Percentiles rank a stretch among this genome's conserved stretches.
phyloP scores from a whole-genome alignment of 2,113 vertebrate genomes.

The Tetrax tetrax region DNA sequence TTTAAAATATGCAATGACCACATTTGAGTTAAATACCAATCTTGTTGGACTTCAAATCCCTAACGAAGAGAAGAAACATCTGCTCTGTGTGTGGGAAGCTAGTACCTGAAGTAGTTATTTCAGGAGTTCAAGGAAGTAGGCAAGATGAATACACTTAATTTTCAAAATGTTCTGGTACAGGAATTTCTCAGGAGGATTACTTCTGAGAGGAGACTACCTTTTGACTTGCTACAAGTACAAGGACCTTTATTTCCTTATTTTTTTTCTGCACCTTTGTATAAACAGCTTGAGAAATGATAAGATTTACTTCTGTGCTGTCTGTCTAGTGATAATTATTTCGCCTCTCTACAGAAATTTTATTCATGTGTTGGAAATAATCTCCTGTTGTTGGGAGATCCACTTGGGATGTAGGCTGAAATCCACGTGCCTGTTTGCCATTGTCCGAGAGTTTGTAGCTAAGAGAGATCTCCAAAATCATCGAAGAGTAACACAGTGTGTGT shows the following conservation, averaged over 20 bases:
- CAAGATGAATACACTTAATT: not conserved
- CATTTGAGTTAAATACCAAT: conserved; percentile 16
- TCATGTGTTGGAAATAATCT: not conserved
- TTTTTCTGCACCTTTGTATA: not conserved
- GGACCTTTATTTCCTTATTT: not conserved
- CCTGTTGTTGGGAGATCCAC: not conserved
- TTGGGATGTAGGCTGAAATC: not conserved
- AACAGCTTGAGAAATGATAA: not conserved
- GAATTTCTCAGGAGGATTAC: not conserved
- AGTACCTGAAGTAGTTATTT: not conserved
- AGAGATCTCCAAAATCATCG: not conserved
- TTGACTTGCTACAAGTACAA: not conserved
- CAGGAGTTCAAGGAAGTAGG: not conserved
- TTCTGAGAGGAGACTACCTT: not conserved
- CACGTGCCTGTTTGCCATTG: rapidly evolving
- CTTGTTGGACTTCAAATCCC: conserved; percentile 9
- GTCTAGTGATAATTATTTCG: not conserved
- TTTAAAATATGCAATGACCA: conserved; percentile 33
- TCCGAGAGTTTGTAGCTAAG: not conserved
- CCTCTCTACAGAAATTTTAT: not conserved
- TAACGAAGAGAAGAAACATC: conserved; percentile 14
- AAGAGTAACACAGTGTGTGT: not conserved
- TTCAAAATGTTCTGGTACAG: rapidly evolving
- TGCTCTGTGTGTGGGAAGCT: conserved; percentile 3
- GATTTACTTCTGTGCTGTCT: not conserved